Evolutionary conservation across 2,113 vertebrate species (phyloP).

Genomic region (Atherinomorus stipes): DNA sequence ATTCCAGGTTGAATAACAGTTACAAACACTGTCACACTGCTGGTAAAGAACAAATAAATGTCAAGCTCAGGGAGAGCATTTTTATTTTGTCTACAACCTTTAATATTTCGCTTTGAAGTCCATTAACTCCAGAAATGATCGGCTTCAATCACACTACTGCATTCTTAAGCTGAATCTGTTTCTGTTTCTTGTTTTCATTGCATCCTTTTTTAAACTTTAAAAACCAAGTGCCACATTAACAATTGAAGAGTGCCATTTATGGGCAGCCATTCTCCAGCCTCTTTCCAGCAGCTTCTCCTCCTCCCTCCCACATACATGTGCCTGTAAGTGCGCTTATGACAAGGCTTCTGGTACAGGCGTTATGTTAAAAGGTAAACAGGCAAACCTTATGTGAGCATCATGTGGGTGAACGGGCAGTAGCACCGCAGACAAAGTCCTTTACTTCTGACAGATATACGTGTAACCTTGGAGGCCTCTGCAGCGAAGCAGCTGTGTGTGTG

Average conservation of each 20-base stretch:
- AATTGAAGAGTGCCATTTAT: constrained; percentile 16
- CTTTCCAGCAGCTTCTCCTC: constrained; percentile 15
- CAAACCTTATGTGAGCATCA: constrained; percentile 38
- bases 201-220: background rate
- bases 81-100: too few relatives aligned
- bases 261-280: constrained; percentile 8
- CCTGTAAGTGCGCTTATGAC: constrained; percentile 35
- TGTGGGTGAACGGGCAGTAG: constrained; percentile 53
- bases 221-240: constrained; percentile 3
- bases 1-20: too few relatives aligned
- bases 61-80: too few relatives aligned
- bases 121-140: background rate
- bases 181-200: background rate
- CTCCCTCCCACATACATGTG: constrained; percentile 5
- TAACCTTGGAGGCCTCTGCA: constrained; percentile 29
- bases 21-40: too few relatives aligned
- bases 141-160: background rate
- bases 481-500: background rate
- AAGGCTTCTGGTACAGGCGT: constrained; percentile 28
- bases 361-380: constrained; percentile 48
- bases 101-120: too few relatives aligned
- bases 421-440: constrained; percentile 56
- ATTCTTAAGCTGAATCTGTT: background rate
- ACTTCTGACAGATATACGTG: constrained; percentile 27
- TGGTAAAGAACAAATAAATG: too few relatives aligned